Evolutionary conservation across 2,888 invertebrate genomes (phyloP), one percentile per base, ranked within the genome.

Genomic region (Tigriopus californicus): DNA sequence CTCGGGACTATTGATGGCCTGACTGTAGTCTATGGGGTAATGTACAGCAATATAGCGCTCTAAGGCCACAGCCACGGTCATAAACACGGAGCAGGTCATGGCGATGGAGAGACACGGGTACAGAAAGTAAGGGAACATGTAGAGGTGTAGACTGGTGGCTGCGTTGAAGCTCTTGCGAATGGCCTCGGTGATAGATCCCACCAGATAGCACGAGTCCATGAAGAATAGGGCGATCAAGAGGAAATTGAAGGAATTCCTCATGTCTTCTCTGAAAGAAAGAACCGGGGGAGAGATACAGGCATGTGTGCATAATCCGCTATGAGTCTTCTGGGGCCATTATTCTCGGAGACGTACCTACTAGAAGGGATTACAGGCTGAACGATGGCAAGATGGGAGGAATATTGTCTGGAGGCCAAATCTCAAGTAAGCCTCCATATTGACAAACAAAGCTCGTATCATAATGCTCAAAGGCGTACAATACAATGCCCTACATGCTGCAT

Each of bases 1-100:
- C 22, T 56, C 56, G 15, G 44, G 56, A 44, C 56, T 56, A 33
- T 56, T 56, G 24, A 56, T 56, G 46, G 56, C 56, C 44, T 49
- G 49, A 18, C 42, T 42, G 44, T 56, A 56, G 24, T 56, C 56
- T 8, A 56, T 56, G 44, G 56, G 56, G 24, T 56, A 56, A 46
- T 56, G 56, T 44, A 56, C 56, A 10, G 56, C 56, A 20, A 42
- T 46, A 33, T 56, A 56, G 20, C 56, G 56, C 15, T 56, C 56
- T 1, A 56, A 44, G 6, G 56, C 56, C 15, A 56, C 46, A 2
- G 42, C 56, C 42, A 56, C 56, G 3, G 56, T 56, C 56, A 56
- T 56, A 22, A 56, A 56, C 8, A 56, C 33, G 20, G 56, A 56
- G 1, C 42, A 44, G n/a, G 56, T 56, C 42, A 56, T 33, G 22